Conservation (phyloP, 2,113 vertebrate species). For the Dipodomys spectabilis region DNA sequence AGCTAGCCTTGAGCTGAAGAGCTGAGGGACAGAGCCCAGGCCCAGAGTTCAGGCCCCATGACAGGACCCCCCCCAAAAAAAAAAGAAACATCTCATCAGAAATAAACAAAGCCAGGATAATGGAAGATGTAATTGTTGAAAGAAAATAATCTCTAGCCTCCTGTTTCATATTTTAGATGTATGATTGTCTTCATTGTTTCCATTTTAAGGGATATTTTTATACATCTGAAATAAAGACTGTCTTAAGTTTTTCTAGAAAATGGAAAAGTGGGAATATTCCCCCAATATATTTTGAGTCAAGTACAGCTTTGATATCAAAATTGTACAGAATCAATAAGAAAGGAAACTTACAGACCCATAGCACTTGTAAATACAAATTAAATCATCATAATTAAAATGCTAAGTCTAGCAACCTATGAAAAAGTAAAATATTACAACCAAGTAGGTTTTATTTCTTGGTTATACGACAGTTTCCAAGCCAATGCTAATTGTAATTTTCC, state of each 20-base stretch:
- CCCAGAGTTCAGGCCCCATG: no score
- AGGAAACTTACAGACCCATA: background rate
- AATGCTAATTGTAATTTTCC: background rate
- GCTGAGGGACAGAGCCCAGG: no score
- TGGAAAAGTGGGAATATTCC: background rate
- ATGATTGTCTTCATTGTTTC: no score
- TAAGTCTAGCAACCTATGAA: background rate
- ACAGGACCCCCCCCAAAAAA: no score
- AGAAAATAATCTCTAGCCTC: no score
- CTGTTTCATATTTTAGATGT: no score
- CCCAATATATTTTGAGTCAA: background rate
- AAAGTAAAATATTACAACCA: background rate
- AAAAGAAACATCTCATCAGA: no score
- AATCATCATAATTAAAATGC: background rate
- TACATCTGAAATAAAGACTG: background rate
- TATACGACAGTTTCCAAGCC: background rate
- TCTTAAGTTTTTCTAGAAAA: background rate
- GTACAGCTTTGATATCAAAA: background rate
- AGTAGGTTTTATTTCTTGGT: background rate
- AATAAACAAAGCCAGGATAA: no score
- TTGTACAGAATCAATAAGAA: background rate
- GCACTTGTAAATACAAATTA: background rate
- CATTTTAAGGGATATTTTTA: no score
- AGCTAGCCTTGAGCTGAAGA: no score
- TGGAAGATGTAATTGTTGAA: no score